Evolutionary conservation across 2,888 invertebrate genomes (phyloP), one percentile per base, ranked within the genome.

Genomic region (Drosophila picticornis): DNA sequence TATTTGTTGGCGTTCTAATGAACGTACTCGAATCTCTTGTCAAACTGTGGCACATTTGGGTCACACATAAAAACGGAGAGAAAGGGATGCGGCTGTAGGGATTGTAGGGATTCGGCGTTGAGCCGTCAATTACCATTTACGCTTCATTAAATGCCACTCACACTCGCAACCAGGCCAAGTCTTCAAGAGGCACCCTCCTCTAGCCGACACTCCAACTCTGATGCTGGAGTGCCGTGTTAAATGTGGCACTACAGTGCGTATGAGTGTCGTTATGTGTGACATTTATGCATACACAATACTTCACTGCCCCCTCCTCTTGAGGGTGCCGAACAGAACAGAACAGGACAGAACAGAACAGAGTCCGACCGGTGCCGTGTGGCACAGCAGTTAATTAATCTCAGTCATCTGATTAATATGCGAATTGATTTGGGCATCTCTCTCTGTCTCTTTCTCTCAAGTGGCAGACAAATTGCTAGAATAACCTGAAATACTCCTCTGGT

Each of bases 91-190:
- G n/a, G n/a, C n/a, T n/a, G n/a, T n/a, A n/a, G 27, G 4, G 27
- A 27, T 2, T 3, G 58, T 34, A 50, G 64, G 60, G 84, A 67
- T 74, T 66, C 74, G 62, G 83, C 51, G 79, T 86, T 79, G 76
- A 84, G 88, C 65, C 85, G 85, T 90, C 87, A 88, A 88, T 88
- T 88, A 89, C 81, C 91, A 88, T 90, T 88, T 85, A 90, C 81
- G 91, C 90, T 88, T 88, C 90, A 88, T 88, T 88, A 90, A 88
- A 84, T 77, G 73, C 72, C 84, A 72, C 75, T 71, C 73, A 61
- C 76, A 75, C 60, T 71, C 63, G 31, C 72, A 67, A 64, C 25
- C 65, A 68, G 82, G 71, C 68, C 75, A 75, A 82, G 67, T 60
- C 56, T 58, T 36, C 40, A 25, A 13, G 48, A 13, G 16, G 5